These are phyloP conservation scores for Aythya fuligula DNA, from an alignment of 2,797 vertebrate species.

Conservation along the genomic window DNA sequence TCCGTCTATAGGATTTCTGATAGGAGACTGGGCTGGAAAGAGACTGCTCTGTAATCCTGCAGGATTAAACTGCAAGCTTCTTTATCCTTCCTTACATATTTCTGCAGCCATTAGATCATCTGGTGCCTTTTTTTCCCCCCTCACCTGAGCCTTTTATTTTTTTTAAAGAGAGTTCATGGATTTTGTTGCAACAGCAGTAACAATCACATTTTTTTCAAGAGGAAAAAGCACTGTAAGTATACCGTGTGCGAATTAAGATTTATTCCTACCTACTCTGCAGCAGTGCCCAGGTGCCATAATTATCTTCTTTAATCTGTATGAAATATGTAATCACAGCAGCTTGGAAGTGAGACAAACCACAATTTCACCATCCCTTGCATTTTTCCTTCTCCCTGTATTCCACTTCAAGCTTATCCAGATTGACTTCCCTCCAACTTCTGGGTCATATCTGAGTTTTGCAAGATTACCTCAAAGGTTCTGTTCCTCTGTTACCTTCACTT, in stretches of 20 bases:
- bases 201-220: rapidly evolving
- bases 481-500: background rate
- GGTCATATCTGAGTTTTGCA: background rate
- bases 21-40: background rate
- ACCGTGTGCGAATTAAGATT: background rate
- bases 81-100: background rate
- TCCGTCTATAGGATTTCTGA: conserved; percentile 33
- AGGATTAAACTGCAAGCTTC: conserved; percentile 14
- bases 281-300: rapidly evolving
- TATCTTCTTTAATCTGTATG: background rate
- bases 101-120: rapidly evolving
- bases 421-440: background rate
- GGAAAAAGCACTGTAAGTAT: rapidly evolving
- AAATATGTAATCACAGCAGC: background rate
- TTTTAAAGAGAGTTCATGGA: background rate
- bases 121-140: rapidly evolving
- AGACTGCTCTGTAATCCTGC: background rate
- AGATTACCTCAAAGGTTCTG: background rate
- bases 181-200: background rate
- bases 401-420: background rate
- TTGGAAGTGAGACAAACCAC: background rate
- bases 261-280: background rate
- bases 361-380: background rate
- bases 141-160: background rate
- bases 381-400: background rate